Percentiles rank a stretch among this genome's conserved stretches.
These are phyloP conservation scores for Lysandra bellargus DNA, from an alignment of 2,888 invertebrate genomes.

Conservation along the genomic window DNA sequence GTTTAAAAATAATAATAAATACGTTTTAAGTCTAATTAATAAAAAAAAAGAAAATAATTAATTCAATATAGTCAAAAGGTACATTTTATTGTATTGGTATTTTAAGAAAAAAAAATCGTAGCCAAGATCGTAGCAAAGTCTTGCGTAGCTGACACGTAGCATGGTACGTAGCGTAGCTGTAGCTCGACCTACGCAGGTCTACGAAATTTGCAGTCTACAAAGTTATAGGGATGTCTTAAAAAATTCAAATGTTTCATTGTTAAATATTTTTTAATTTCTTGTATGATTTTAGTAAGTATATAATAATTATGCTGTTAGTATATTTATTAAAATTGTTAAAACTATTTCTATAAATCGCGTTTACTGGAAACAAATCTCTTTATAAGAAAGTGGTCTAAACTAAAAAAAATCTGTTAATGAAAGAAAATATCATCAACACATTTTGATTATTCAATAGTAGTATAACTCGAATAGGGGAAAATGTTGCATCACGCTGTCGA, in stretches of 20 bases:
- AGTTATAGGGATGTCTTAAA: not conserved
- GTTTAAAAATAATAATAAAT: no score
- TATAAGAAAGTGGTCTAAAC: not conserved
- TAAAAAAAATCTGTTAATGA: not conserved
- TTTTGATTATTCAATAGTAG: not conserved
- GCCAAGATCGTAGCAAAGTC: slow-evolving; percentile 1
- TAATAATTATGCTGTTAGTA: not conserved
- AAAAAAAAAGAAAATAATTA: no score
- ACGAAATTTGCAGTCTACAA: not conserved
- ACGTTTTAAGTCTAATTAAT: no score
- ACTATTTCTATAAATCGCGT: not conserved
- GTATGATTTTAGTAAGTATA: not conserved
- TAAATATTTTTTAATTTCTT: no score
- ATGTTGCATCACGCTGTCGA: not conserved
- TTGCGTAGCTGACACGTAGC: not conserved
- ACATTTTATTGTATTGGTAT: not conserved
- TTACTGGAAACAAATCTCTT: not conserved
- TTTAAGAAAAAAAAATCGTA: not conserved
- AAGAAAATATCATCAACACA: not conserved
- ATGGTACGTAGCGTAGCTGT: not conserved
- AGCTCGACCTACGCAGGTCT: not conserved
- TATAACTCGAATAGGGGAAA: not conserved
- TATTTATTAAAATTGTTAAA: not conserved
- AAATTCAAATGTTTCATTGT: no score
- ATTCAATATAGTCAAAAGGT: not conserved